Conservation (phyloP, 1,140 invertebrate genomes). For the Papilio xuthus region DNA sequence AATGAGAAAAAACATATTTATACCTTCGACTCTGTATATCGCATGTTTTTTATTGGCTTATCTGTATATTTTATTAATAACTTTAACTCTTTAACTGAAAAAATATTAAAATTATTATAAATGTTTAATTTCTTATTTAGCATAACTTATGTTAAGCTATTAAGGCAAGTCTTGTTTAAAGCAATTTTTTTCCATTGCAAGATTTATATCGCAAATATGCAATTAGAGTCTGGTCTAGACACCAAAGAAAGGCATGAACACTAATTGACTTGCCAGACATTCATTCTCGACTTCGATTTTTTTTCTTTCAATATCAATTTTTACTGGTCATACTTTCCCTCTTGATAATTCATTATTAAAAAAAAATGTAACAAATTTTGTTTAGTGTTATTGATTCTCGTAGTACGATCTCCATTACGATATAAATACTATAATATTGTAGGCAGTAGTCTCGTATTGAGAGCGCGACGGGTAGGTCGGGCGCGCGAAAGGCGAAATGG, state of each 20-base stretch:
- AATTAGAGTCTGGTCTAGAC: not conserved
- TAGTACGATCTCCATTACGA: not conserved
- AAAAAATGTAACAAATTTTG: not conserved
- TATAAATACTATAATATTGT: conserved; percentile 37
- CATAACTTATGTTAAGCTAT: not conserved
- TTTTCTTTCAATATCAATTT: not conserved
- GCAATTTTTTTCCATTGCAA: not conserved
- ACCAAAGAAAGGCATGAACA: conserved; percentile 57
- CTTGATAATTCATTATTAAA: not conserved
- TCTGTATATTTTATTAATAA: conserved; percentile 4
- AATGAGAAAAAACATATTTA: conserved; percentile 51
- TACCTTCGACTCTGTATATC: conserved; percentile 1
- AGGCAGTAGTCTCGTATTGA: conserved; percentile 56
- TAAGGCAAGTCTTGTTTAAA: not conserved
- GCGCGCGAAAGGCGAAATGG: conserved; percentile 78
- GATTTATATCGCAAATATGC: not conserved
- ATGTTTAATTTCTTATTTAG: not conserved
- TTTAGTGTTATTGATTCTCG: not conserved
- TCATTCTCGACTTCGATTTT: conserved; percentile 38
- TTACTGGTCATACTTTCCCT: not conserved
- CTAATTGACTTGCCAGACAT: conserved; percentile 72
- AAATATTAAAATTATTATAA: not conserved
- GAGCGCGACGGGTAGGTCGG: conserved; percentile 69
- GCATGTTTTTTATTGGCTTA: conserved; percentile 3
- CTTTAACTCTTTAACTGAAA: not conserved